phyloP scores from a whole-genome alignment of 1,140 invertebrate genomes.

The Episyrphus balteatus region DNA sequence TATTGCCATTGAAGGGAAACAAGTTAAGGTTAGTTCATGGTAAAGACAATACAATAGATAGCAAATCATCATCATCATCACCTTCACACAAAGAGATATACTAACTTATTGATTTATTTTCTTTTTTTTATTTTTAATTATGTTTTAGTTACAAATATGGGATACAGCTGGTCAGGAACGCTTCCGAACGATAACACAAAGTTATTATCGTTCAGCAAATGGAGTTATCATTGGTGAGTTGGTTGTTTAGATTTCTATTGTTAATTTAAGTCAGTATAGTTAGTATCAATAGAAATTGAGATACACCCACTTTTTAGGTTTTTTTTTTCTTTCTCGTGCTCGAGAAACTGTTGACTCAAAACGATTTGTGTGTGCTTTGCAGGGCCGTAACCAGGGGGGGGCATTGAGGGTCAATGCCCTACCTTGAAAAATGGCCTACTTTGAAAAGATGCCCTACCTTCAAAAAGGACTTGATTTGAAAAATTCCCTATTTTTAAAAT shows the following conservation, averaged over 20 bases:
- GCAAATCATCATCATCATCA: background rate
- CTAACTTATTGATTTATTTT: background rate
- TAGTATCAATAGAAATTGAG: no score
- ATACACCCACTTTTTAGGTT: no score
- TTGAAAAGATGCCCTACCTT: no score
- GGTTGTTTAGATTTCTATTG: conserved; percentile 4
- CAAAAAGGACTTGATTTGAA: no score
- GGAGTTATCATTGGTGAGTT: conserved; percentile 75
- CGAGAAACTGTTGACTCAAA: no score
- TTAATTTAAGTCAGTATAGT: no score
- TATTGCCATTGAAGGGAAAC: conserved; percentile 79
- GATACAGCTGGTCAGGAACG: conserved; percentile 89
- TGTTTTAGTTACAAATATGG: conserved; percentile 63
- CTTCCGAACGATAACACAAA: conserved; percentile 86
- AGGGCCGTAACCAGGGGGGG: no score
- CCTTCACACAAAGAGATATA: background rate
- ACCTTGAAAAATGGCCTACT: no score
- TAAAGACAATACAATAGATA: background rate
- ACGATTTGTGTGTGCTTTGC: no score
- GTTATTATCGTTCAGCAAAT: conserved; percentile 87
- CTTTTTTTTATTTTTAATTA: background rate
- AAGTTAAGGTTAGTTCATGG: conserved; percentile 65
- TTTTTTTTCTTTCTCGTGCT: no score
- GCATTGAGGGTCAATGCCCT: no score
- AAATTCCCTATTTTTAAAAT: no score